Evolutionary conservation across 1,140 invertebrate genomes (phyloP).

Genomic region (Magallana ariakensis): DNA sequence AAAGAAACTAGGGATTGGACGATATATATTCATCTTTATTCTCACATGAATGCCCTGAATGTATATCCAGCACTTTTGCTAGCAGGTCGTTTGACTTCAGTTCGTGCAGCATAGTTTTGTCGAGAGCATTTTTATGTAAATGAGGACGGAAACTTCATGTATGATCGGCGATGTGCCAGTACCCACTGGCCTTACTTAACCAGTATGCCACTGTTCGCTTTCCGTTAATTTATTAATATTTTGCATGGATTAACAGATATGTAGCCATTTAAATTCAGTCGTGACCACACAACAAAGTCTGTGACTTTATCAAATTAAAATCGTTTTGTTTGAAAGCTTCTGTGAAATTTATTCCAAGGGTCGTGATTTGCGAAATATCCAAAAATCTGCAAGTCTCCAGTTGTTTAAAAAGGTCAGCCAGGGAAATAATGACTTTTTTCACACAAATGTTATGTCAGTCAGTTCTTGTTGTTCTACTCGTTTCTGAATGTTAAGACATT

Average conservation of each 20-base stretch:
- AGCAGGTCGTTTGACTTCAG: background rate
- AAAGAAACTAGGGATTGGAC: background rate
- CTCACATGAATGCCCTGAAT: background rate
- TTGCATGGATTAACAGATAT: background rate
- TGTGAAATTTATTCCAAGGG: background rate
- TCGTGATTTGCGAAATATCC: slow-evolving; percentile 27
- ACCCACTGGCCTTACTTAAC: too few relatives aligned
- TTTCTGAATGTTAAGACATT: background rate
- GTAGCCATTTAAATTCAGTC: background rate
- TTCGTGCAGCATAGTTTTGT: background rate
- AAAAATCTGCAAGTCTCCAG: slow-evolving; percentile 6
- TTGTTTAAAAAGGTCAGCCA: slow-evolving; percentile 11
- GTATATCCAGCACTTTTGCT: background rate
- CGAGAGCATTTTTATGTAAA: too few relatives aligned
- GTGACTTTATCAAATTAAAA: background rate
- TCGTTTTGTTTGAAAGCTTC: background rate
- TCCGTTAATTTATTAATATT: background rate
- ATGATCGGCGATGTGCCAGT: too few relatives aligned
- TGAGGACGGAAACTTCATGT: too few relatives aligned
- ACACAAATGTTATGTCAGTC: background rate
- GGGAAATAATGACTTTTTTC: background rate
- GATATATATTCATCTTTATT: background rate
- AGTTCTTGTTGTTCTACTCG: background rate
- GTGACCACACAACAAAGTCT: background rate
- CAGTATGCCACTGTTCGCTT: too few relatives aligned